A percentile compares a stretch with the other conserved stretches of the same genome.
phyloP scores from a whole-genome alignment of 92 coral and sea anemone species.

The Parazoanthus swiftii region DNA sequence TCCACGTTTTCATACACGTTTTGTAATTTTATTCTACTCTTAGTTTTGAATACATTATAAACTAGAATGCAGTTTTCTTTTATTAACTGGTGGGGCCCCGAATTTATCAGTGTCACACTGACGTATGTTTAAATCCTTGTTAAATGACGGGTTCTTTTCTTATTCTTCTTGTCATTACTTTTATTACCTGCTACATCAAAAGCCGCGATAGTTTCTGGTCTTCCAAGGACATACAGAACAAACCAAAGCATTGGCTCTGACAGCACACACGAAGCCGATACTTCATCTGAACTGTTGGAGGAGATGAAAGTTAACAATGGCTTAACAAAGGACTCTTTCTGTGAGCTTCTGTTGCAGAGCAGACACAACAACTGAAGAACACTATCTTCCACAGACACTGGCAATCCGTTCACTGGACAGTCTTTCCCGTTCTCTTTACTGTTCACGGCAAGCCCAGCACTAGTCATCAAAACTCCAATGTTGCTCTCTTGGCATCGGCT shows the following conservation, averaged over 20 bases:
- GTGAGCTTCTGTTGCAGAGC: constrained; percentile 57
- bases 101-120: too few species aligned
- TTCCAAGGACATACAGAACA: constrained; percentile 65
- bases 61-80: too few species aligned
- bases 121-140: too few species aligned
- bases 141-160: too few species aligned
- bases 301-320: constrained; percentile 44
- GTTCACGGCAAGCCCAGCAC: constrained; percentile 47
- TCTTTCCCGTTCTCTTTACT: constrained; percentile 38
- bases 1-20: too few species aligned
- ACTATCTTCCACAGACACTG: constrained; percentile 88
- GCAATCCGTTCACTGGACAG: constrained; percentile 56
- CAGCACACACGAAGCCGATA: constrained; percentile 30
- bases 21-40: too few species aligned
- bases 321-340: constrained; percentile 54
- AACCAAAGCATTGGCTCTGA: constrained; percentile 92
- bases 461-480: constrained; percentile 47
- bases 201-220: constrained; percentile 59
- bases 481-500: constrained; percentile 68
- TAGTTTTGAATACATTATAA: too few species aligned
- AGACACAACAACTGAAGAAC: constrained; percentile 76
- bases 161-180: too few species aligned
- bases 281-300: constrained; percentile 7
- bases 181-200: constrained; percentile 73
- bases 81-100: too few species aligned